Percentiles rank a stretch among this genome's conserved stretches.
phyloP scores from a whole-genome alignment of 2,797 vertebrate species.

The Microchirus variegatus region DNA sequence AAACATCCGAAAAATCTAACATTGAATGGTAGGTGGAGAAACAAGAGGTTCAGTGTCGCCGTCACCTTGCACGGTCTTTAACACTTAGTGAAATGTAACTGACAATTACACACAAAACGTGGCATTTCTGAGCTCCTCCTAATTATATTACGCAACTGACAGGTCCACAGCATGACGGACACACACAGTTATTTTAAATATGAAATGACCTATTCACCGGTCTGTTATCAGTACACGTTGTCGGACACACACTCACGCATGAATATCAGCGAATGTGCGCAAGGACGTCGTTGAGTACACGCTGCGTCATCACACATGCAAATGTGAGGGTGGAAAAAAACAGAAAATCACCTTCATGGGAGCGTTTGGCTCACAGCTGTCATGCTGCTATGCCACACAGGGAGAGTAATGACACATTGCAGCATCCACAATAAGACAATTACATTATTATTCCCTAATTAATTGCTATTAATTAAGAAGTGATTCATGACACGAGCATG shows the following conservation, averaged over 20 bases:
- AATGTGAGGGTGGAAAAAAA: slow-evolving; percentile 16
- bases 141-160: slow-evolving; percentile 32
- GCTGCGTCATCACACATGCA: slow-evolving; percentile 51
- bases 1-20: not conserved
- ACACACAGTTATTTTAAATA: slow-evolving; percentile 39
- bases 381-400: slow-evolving; percentile 11
- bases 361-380: slow-evolving; percentile 20
- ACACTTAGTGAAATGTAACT: slow-evolving; percentile 10
- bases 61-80: not conserved
- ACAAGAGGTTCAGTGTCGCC: not conserved
- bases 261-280: slow-evolving; percentile 10
- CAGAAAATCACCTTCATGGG: not conserved
- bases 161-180: slow-evolving; percentile 3
- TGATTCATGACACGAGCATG: slow-evolving; percentile 19
- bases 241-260: slow-evolving; percentile 35
- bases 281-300: slow-evolving; percentile 35
- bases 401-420: slow-evolving; percentile 11
- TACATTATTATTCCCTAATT: slow-evolving; percentile 27
- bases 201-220: slow-evolving; percentile 43
- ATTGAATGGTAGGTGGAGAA: not conserved
- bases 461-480: slow-evolving; percentile 41
- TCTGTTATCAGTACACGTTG: slow-evolving; percentile 38
- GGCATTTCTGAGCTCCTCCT: not conserved
- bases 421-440: slow-evolving; percentile 18
- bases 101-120: slow-evolving; percentile 27